Evolutionary conservation across 1,140 invertebrate genomes (phyloP), one percentile per base, ranked within the genome.

Genomic region (Lasioglossum baleicum): DNA sequence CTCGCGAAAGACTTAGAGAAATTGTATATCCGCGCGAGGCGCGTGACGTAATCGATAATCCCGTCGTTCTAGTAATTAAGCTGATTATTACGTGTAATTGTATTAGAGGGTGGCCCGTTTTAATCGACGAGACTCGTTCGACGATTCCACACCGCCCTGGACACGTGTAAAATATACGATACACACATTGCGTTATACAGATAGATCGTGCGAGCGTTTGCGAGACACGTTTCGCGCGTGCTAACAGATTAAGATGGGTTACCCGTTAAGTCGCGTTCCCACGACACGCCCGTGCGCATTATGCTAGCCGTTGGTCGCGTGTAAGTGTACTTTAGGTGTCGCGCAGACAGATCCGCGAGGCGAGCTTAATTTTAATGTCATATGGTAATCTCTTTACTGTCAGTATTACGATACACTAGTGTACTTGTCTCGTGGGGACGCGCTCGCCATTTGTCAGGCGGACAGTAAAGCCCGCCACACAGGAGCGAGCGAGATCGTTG

Each of bases 351-450:
- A 69, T 56, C 35, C 58, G 26, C 61, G 31, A 35, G 42, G 84
- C 13, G 83, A 85, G 83, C 63, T 87, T 90, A 87, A 88, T 85
- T 89, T 87, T 85, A 83, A 86, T 51, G 53, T 83, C 66, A 31
- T 44, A 80, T 84, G 82, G 88, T 91, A 90, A 91, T 92, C 90
- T 92, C 91, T 92, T 92, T 92, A 92, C 91, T 91, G 89, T 91
- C 91, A 92, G 91, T 92, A 92, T 92, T 92, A 92, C 88, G 82
- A 90, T 88, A 90, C 88, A 89, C 89, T 92, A 91, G 90, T 85
- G 84, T 90, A 91, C 89, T 91, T 85, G 88, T 88, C 88, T 91
- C 87, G 89, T 73, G 81, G 84, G 73, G 69, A 87, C 80, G 31
- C 71, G 87, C 81, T 72, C 83, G 80, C 15, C 51, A 53, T 15